Evolutionary conservation across 2,888 invertebrate genomes (phyloP).

Genomic region (Tortrix viridana): DNA sequence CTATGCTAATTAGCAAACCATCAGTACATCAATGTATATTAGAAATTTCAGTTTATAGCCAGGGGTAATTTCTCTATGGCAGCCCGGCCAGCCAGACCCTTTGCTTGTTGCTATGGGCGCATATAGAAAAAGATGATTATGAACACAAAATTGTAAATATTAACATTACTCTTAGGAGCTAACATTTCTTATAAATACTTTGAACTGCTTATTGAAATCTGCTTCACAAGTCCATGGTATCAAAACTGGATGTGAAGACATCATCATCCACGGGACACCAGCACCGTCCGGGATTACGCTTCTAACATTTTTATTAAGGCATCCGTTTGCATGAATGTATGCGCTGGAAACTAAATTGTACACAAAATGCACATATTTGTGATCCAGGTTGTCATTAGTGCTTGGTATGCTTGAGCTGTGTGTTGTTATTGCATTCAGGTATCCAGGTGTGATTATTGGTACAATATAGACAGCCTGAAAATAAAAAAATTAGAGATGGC

Average conservation of each 20-base stretch:
- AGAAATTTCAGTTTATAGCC: too few species aligned
- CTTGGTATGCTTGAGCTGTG: constrained; percentile 60
- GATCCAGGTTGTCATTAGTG: constrained; percentile 74
- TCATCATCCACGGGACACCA: constrained; percentile 49
- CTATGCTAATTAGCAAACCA: too few species aligned
- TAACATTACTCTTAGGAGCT: constrained; percentile 19
- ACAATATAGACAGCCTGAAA: constrained; percentile 83
- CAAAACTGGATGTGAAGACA: constrained; percentile 73
- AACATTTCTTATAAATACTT: constrained; percentile 64
- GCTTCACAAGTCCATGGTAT: constrained; percentile 77
- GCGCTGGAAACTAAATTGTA: constrained; percentile 76
- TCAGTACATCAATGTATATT: too few species aligned
- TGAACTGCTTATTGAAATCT: constrained; percentile 74
- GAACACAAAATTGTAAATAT: too few species aligned
- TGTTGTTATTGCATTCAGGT: constrained; percentile 74
- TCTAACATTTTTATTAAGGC: constrained; percentile 77
- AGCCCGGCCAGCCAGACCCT: too few species aligned
- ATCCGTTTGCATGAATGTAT: constrained; percentile 76
- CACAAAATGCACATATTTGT: constrained; percentile 77
- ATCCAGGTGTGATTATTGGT: constrained; percentile 81
- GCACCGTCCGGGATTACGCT: constrained; percentile 73
- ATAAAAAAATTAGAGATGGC: constrained; percentile 27
- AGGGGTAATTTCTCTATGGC: too few species aligned
- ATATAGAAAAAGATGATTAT: too few species aligned
- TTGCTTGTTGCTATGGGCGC: too few species aligned